Percentiles rank a stretch among this genome's conserved stretches.
Conservation (phyloP, 2,113 vertebrate genomes). For the Pungitius pungitius region DNA sequence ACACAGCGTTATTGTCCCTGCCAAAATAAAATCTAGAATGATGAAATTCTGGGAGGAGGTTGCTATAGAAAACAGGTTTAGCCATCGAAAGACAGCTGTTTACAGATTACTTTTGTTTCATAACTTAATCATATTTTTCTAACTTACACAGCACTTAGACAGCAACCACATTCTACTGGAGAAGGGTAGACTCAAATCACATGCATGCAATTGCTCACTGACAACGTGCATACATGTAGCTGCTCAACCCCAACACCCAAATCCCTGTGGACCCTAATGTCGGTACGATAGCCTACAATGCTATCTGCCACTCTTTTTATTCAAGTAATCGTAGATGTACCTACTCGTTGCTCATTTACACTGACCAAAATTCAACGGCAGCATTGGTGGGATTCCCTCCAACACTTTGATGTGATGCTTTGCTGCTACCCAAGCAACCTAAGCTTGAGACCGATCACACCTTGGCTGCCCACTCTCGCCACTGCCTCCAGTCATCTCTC, state of each 20-base stretch:
- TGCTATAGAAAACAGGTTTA: slow-evolving; percentile 22
- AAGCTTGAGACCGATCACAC: background rate
- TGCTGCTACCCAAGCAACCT: background rate
- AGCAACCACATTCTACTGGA: background rate
- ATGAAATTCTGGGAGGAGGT: background rate
- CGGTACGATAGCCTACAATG: background rate
- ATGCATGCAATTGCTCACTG: background rate
- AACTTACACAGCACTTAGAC: background rate
- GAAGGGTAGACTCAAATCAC: background rate
- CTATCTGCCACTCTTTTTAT: background rate
- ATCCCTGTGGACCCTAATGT: background rate
- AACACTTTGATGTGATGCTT: too few relatives aligned
- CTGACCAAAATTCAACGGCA: too few relatives aligned
- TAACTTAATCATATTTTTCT: background rate
- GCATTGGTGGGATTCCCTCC: too few relatives aligned
- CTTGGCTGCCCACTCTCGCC: background rate
- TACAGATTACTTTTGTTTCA: background rate
- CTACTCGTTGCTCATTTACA: too few relatives aligned
- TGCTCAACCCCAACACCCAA: background rate
- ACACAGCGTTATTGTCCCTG: background rate
- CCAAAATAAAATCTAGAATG: slow-evolving; percentile 14
- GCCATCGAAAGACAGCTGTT: slow-evolving; percentile 2
- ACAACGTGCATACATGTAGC: background rate
- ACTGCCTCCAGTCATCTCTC: background rate
- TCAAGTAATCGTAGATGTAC: too few relatives aligned